phyloP scores from a whole-genome alignment of 2,797 vertebrate genomes.

The Paedocypris micromegethes region DNA sequence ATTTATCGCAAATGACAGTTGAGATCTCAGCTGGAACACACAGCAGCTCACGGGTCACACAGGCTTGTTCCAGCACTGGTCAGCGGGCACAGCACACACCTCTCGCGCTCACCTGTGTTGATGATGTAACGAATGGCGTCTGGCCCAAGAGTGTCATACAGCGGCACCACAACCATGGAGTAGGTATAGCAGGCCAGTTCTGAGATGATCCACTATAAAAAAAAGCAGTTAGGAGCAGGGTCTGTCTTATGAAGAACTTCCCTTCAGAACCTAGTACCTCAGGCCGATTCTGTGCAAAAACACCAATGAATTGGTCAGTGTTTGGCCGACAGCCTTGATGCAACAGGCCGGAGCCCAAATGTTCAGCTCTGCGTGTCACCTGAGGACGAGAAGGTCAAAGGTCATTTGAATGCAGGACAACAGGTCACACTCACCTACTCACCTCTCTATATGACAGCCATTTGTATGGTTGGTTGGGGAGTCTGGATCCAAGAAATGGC shows the following conservation, averaged over 20 bases:
- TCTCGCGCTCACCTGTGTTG: constrained; percentile 78
- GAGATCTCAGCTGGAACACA: constrained; percentile 83
- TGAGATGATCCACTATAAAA: constrained; percentile 89
- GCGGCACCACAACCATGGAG: constrained; percentile 95
- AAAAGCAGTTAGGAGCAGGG: background rate
- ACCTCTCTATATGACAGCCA: constrained; percentile 98
- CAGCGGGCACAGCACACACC: background rate
- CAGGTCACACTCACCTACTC: constrained; percentile 45
- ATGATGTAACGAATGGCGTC: constrained; percentile 94
- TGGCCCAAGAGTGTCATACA: constrained; percentile 91
- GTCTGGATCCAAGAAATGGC: constrained; percentile 89
- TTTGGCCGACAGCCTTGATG: constrained; percentile 82
- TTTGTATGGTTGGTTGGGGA: constrained; percentile 90
- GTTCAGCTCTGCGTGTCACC: constrained; percentile 86
- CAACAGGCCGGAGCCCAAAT: constrained; percentile 90
- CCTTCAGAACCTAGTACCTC: constrained; percentile 71
- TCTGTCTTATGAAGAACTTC: too few species aligned
- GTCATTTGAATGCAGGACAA: background rate
- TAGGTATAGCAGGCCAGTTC: constrained; percentile 97
- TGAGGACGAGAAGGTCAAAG: constrained; percentile 45
- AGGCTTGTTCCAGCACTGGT: constrained; percentile 44
- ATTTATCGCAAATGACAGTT: constrained; percentile 90
- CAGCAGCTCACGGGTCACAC: constrained; percentile 41
- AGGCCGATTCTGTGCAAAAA: constrained; percentile 96
- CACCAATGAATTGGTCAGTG: constrained; percentile 86